A percentile compares a stretch with the other conserved stretches of the same genome.
These are phyloP conservation scores for Cheilosia scutellata DNA, from an alignment of 2,888 invertebrate species.

Conservation along the genomic window DNA sequence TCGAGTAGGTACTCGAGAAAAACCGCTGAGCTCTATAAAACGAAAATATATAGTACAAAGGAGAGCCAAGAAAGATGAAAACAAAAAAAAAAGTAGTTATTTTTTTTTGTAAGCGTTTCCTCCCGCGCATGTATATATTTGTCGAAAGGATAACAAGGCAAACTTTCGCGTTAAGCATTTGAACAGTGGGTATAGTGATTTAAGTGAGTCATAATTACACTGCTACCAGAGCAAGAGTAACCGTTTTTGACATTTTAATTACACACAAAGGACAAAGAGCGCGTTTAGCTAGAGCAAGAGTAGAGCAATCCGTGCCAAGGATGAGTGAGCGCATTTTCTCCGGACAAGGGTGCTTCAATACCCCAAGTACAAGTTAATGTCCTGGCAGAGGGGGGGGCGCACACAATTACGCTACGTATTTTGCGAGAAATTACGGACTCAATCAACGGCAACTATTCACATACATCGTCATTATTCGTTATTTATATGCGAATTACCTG, in stretches of 20 bases:
- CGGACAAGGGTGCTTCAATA: slow-evolving; percentile 6
- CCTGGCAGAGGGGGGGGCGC: background rate
- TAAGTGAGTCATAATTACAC: slow-evolving; percentile 48
- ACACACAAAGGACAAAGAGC: slow-evolving; percentile 30
- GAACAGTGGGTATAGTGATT: slow-evolving; percentile 16
- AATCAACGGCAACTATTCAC: slow-evolving; percentile 20
- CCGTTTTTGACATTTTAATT: slow-evolving; percentile 59
- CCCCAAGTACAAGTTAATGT: background rate
- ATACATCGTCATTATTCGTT: background rate
- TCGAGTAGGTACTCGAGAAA: slow-evolving; percentile 1
- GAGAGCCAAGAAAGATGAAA: slow-evolving; percentile 2
- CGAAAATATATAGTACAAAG: slow-evolving; percentile 3
- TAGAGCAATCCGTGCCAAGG: slow-evolving; percentile 39
- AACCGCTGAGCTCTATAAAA: slow-evolving; percentile 26
- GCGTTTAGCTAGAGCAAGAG: background rate
- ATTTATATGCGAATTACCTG: slow-evolving; percentile 13
- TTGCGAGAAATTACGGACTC: slow-evolving; percentile 24
- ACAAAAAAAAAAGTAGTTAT: background rate
- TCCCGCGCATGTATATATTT: background rate
- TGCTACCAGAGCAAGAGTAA: slow-evolving; percentile 17
- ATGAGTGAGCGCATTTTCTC: slow-evolving; percentile 26
- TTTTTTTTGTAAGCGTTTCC: background rate
- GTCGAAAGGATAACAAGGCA: slow-evolving; percentile 39
- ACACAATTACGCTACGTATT: slow-evolving; percentile 25
- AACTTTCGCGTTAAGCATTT: slow-evolving; percentile 11